These are phyloP conservation scores for Formicarius rufipectus DNA, from an alignment of 2,113 vertebrate species.

Conservation along the genomic window DNA sequence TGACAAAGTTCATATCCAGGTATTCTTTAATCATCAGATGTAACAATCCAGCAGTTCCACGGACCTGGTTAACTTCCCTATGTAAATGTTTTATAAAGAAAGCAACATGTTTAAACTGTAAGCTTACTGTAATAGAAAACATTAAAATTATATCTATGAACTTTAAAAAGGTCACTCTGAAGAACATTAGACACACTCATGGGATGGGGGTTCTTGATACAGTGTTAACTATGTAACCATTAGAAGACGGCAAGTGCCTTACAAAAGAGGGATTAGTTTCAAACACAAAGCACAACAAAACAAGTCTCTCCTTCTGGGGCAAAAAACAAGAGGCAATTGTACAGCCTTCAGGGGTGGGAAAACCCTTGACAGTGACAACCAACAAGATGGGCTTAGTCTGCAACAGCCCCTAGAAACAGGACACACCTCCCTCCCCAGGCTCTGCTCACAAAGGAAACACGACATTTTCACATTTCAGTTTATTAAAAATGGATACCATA, in stretches of 20 bases:
- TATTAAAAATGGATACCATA: conserved; percentile 64
- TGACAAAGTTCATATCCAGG: conserved; percentile 2
- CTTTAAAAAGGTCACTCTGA: background rate
- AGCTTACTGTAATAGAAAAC: background rate
- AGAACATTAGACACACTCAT: background rate
- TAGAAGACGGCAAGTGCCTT: background rate
- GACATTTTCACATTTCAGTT: conserved; percentile 10
- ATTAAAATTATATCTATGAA: background rate
- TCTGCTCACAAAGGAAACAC: background rate
- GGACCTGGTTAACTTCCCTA: background rate
- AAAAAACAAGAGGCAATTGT: background rate
- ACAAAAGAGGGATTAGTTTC: background rate
- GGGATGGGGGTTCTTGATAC: background rate
- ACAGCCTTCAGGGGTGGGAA: background rate
- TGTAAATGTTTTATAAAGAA: background rate
- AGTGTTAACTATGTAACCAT: background rate
- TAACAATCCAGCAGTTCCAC: background rate
- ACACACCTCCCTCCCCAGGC: background rate
- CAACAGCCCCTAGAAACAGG: background rate
- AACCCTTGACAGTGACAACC: background rate
- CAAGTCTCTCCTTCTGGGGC: background rate
- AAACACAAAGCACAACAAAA: background rate
- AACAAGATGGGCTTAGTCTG: background rate
- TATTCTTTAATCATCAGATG: background rate
- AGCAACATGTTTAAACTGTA: background rate